Base-by-base conservation (phyloP, 2,888 invertebrate species). In the Priocnemis perturbator region DNA sequence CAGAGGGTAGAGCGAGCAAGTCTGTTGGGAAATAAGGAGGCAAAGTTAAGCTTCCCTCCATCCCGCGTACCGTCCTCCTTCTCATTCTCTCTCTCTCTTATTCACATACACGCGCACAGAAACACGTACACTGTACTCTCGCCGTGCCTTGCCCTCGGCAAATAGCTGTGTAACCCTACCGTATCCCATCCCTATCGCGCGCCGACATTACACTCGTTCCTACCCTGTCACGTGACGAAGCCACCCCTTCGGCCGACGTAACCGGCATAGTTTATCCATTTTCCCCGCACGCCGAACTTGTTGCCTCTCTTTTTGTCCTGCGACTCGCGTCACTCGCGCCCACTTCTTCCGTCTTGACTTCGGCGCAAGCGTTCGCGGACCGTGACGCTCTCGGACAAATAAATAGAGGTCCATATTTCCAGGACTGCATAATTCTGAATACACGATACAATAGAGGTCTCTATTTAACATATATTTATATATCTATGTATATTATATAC, bases 21-120 rank as follows among this genome's bases (percentile, higher is more conserved):
- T 87, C 88, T 88, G 83, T 77, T 87, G 88, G 88, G 88, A 88
- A 88, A 88, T 88, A 88, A 88, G 88, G 87, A 86, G 84, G 84
- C 85, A 81, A 87, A 86, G 87, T 87, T 85, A 84, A 84, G 81
- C 73, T 72, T 66, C 77, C 77, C 78, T 71, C 72, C 73, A 66
- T 66, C 48, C 47, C 26, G n/a, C 37, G n/a, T 17, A 15, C 50
- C 20, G 15, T 9, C n/a, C 57, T 45, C 45, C 14, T 0, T 21
- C 19, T 37, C 37, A 59, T 60, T 68, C 77, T 71, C 64, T 20
- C 47, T 56, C 44, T 23, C 52, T 20, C 7, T 63, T 71, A 60
- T 64, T 19, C 21, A 44, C 20, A n/a, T n/a, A n/a, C n/a, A n/a
- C n/a, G n/a, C n/a, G n/a, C n/a, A n/a, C n/a, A n/a, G n/a, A n/a